Evolutionary conservation across 2,113 vertebrate genomes (phyloP).

Genomic region (Ondatra zibethicus): DNA sequence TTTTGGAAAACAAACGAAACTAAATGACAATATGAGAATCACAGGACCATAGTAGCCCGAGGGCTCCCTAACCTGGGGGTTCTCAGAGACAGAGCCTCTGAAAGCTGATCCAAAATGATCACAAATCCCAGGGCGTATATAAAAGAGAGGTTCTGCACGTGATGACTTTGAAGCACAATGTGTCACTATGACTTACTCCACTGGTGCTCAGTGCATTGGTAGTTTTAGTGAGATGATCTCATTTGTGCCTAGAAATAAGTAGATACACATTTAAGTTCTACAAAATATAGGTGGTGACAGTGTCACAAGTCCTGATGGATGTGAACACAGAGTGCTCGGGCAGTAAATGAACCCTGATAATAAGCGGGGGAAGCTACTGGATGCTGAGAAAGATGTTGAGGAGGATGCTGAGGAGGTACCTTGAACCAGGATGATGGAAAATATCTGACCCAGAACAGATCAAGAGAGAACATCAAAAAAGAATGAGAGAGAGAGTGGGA

Average conservation of each 20-base stretch:
- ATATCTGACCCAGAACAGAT: background rate
- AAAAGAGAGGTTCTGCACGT: background rate
- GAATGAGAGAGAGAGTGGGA: background rate
- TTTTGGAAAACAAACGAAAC: constrained; percentile 39
- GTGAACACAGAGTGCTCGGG: background rate
- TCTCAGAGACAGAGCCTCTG: background rate
- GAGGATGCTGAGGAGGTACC: fast-evolving
- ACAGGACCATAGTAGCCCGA: background rate
- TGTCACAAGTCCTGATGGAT: background rate
- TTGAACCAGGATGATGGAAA: background rate
- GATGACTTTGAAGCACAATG: background rate
- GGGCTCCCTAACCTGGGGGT: background rate
- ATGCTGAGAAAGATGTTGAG: fast-evolving
- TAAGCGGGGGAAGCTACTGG: background rate
- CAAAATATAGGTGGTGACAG: background rate
- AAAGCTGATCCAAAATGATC: background rate
- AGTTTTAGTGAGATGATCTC: background rate
- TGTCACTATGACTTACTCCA: background rate
- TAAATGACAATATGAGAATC: background rate
- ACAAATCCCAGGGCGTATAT: background rate
- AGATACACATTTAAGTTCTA: background rate
- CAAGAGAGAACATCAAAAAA: background rate
- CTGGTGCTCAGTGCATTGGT: background rate
- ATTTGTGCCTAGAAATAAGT: background rate
- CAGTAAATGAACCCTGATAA: background rate